These are phyloP conservation scores for Manis javanica DNA, from an alignment of 2,797 vertebrate species.

Conservation along the genomic window DNA sequence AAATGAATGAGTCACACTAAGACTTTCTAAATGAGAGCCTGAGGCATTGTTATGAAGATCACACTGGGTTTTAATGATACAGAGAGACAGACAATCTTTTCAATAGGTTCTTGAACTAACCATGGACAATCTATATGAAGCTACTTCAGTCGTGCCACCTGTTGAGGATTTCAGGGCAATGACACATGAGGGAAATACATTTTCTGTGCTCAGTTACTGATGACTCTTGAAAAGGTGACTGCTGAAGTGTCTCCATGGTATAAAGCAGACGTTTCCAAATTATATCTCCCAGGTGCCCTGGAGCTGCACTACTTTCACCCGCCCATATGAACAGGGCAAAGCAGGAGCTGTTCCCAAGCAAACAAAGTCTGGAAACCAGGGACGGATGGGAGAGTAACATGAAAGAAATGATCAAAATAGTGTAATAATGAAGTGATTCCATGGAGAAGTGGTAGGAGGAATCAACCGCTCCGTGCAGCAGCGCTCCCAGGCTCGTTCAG, in stretches of 20 bases:
- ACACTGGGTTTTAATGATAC: background rate
- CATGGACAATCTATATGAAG: background rate
- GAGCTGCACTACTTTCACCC: background rate
- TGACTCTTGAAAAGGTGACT: background rate
- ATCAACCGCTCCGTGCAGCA: background rate
- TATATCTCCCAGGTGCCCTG: background rate
- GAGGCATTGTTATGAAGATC: background rate
- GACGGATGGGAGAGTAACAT: background rate
- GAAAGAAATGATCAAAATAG: background rate
- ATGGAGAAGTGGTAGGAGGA: background rate
- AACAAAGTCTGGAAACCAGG: background rate
- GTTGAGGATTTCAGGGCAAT: background rate
- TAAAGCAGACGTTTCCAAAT: background rate
- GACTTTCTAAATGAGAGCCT: background rate
- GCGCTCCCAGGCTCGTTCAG: background rate
- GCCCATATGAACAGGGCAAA: background rate
- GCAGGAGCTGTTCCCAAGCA: fast-evolving
- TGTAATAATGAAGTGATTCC: background rate
- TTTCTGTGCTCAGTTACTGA: background rate
- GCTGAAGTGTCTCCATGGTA: background rate
- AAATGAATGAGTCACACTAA: background rate
- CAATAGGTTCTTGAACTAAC: background rate
- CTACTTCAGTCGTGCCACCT: background rate
- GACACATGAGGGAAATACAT: background rate
- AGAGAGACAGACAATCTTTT: background rate